These are phyloP conservation scores for Puntigrus tetrazona DNA, from an alignment of 2,113 vertebrate species.

Conservation along the genomic window DNA sequence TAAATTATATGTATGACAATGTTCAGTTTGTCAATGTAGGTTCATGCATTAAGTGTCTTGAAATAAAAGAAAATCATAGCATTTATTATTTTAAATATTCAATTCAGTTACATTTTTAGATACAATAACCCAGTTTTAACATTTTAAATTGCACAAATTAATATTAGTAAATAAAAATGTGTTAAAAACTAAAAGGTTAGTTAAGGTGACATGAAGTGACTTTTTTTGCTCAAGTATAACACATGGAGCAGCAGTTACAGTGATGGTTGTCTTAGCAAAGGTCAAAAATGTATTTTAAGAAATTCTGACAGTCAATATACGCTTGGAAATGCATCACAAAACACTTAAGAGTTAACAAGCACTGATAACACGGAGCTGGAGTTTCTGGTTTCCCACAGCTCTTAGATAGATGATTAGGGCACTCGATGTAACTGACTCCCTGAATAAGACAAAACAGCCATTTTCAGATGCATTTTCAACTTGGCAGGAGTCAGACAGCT, in stretches of 20 bases:
- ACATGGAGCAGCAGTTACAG: background rate
- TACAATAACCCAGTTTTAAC: too few species aligned
- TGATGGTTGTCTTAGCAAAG: background rate
- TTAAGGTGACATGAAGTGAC: too few species aligned
- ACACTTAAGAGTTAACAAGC: background rate
- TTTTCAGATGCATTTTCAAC: constrained; percentile 26
- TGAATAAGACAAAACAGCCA: constrained; percentile 6
- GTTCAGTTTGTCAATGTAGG: too few species aligned
- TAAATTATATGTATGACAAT: too few species aligned
- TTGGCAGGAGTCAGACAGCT: constrained; percentile 9
- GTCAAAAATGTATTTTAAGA: background rate
- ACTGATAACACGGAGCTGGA: background rate
- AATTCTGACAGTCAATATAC: background rate
- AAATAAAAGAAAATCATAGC: too few species aligned
- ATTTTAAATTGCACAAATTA: background rate
- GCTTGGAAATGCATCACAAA: background rate
- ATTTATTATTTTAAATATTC: too few species aligned
- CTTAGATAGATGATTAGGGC: background rate
- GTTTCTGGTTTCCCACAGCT: constrained; percentile 20
- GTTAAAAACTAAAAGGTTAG: background rate
- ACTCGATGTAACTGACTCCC: background rate
- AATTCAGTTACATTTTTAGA: too few species aligned
- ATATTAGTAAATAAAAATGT: background rate
- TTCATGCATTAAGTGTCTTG: too few species aligned
- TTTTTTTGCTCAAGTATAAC: background rate